phyloP scores from a whole-genome alignment of 1,140 invertebrate species.

The Drosophila nigromelanica region DNA sequence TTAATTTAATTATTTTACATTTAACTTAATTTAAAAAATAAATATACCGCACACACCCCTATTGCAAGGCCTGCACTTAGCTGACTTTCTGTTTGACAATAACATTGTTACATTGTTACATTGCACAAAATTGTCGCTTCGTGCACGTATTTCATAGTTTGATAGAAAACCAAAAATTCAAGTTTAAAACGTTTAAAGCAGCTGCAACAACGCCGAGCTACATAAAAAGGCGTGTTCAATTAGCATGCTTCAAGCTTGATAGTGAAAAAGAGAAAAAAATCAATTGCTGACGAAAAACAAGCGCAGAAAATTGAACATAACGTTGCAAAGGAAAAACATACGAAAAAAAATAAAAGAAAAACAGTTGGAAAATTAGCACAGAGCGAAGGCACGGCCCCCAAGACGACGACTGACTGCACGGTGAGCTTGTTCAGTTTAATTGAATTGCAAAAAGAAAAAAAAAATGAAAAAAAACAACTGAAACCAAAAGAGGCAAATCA shows the following conservation, averaged over 20 bases:
- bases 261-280: conserved; percentile 33
- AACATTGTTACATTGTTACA: conserved; percentile 42
- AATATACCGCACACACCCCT: not conserved
- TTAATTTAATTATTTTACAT: not conserved
- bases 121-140: conserved; percentile 48
- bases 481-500: conserved; percentile 33
- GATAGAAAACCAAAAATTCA: conserved; percentile 53
- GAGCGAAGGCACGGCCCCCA: conserved; percentile 60
- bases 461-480: not conserved
- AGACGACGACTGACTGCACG: conserved; percentile 44
- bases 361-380: conserved; percentile 75
- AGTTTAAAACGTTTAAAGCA: conserved; percentile 73
- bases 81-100: conserved; percentile 41
- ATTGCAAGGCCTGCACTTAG: conserved; percentile 23
- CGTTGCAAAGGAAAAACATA: conserved; percentile 51
- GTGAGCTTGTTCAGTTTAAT: conserved; percentile 76
- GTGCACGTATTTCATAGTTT: conserved; percentile 31
- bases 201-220: conserved; percentile 41
- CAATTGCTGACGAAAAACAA: conserved; percentile 56
- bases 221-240: conserved; percentile 81
- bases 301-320: conserved; percentile 77
- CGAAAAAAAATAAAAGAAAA: conserved; percentile 50
- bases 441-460: conserved; percentile 58
- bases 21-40: not conserved
- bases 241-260: conserved; percentile 72